Base-by-base conservation (phyloP, 2,113 vertebrate species). In the Phyllostomus discolor region DNA sequence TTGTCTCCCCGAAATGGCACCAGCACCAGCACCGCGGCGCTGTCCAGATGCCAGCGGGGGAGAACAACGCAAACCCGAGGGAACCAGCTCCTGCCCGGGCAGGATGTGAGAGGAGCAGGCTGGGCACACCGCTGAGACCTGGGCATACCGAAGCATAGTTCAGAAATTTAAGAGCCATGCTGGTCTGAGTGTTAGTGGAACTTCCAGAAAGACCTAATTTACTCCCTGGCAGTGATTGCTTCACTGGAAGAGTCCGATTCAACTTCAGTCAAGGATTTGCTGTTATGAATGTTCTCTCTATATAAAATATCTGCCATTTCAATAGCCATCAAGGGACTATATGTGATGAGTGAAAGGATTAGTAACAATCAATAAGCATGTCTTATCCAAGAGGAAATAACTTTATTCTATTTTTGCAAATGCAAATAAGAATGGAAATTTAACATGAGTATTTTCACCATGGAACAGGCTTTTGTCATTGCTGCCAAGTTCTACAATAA, bases 341-440 rank as follows among this genome's bases (percentile, higher is more conserved):
- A 66, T 0, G 33, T 12, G 33, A 94, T 69, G 24, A 83, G 10
- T 17, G 12, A 64, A 88, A 92, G 57, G n/a, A 38, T 20, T 41
- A 43, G 19, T 57, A 54, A 41, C 64, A 57, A 54, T 54, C 64
- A 43, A n/a, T 8, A 19, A 62, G 59, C 59, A 62, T 28, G n/a
- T 92, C 80, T 48, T 80, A 82, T 31, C 48, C 84, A 66, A 48
- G n/a, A 88, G 70, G 52, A 88, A 84, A 69, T 38, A 10, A 52
- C 83, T 87, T 38, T 75, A 75, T n/a, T 80, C 80, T 64, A 67
- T 24, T 95, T 84, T 91, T 72, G 35, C 41, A 88, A 81, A 91
- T 96, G 81, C 52, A 91, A 94, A 67, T 94, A 67, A 92, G 87
- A 95, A 95, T 64, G 90, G 88, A 97, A 94, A 92, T 84, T 59